Evolutionary conservation across 2,888 invertebrate genomes (phyloP).

Genomic region (Agonopterix arenella): DNA sequence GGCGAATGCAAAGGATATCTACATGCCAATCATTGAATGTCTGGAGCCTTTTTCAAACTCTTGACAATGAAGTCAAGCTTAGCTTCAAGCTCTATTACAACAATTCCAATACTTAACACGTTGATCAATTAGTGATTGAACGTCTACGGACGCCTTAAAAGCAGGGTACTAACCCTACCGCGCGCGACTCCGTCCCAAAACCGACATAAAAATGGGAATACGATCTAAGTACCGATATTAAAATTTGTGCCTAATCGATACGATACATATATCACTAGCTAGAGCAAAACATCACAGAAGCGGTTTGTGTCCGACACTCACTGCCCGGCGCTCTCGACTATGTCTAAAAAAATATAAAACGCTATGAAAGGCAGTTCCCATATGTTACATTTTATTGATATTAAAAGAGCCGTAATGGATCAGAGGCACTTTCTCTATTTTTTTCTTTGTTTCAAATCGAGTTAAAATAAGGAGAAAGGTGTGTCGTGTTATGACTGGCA

Average conservation of each 20-base stretch:
- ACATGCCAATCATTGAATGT: too few species aligned
- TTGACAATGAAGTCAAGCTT: too few species aligned
- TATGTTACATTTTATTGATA: constrained; percentile 51
- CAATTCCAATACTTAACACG: neutral
- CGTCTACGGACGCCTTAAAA: neutral
- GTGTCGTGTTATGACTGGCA: too few species aligned
- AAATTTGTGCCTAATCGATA: constrained; percentile 13
- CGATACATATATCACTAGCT: constrained; percentile 21
- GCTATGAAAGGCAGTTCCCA: constrained; percentile 59
- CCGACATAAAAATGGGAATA: too few species aligned
- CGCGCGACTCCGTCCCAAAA: neutral
- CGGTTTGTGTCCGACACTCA: constrained; percentile 21
- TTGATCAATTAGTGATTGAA: too few species aligned
- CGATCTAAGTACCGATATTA: neutral
- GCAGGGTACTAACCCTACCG: neutral
- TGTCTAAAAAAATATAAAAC: constrained; percentile 67
- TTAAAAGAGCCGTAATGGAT: constrained; percentile 40
- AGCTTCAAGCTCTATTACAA: too few species aligned
- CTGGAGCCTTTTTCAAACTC: too few species aligned
- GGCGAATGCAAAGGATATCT: too few species aligned
- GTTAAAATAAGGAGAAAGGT: neutral
- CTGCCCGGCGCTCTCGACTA: constrained; percentile 44
- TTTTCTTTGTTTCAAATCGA: constrained; percentile 9
- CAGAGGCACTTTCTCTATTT: constrained; percentile 63
- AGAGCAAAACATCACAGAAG: constrained; percentile 63